Conservation (phyloP, 1,140 invertebrate species). For the Hirudo medicinalis region DNA sequence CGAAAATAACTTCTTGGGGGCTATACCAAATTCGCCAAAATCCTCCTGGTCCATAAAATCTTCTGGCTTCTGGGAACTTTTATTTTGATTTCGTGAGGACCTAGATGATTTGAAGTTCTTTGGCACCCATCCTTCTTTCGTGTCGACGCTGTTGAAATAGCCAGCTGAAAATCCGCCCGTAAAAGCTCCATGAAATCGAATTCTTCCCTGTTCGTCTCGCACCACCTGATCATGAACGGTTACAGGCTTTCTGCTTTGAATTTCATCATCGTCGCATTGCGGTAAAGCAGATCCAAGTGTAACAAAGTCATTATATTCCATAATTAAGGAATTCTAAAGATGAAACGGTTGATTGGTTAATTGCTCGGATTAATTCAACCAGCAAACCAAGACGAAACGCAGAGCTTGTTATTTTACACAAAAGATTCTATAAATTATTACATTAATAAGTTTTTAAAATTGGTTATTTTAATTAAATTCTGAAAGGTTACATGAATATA, state of each 20-base stretch:
- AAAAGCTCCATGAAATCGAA: conserved; percentile 95
- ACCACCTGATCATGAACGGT: conserved; percentile 78
- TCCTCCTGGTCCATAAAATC: conserved; percentile 99
- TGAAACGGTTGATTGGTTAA: too few species aligned
- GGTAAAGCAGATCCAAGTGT: conserved; percentile 61
- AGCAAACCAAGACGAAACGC: too few species aligned
- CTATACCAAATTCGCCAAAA: conserved; percentile 83
- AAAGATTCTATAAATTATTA: too few species aligned
- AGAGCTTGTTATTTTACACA: too few species aligned
- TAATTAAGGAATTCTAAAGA: too few species aligned
- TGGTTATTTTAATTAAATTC: too few species aligned
- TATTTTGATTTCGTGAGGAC: conserved; percentile 47
- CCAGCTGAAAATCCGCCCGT: conserved; percentile 98
- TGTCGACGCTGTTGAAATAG: conserved; percentile 89
- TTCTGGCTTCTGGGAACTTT: conserved; percentile 43
- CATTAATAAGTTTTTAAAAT: too few species aligned
- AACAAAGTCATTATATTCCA: conserved; percentile 49
- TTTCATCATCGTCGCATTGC: conserved; percentile 52
- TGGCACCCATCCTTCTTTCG: conserved; percentile 81
- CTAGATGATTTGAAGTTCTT: conserved; percentile 82
- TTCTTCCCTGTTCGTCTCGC: conserved; percentile 70
- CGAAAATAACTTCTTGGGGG: conserved; percentile 65
- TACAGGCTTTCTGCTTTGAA: conserved; percentile 51
- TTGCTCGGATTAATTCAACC: too few species aligned
- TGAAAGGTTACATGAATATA: too few species aligned